Evolutionary conservation across 2,113 vertebrate genomes (phyloP).

Genomic region (Limnothrissa miodon): DNA sequence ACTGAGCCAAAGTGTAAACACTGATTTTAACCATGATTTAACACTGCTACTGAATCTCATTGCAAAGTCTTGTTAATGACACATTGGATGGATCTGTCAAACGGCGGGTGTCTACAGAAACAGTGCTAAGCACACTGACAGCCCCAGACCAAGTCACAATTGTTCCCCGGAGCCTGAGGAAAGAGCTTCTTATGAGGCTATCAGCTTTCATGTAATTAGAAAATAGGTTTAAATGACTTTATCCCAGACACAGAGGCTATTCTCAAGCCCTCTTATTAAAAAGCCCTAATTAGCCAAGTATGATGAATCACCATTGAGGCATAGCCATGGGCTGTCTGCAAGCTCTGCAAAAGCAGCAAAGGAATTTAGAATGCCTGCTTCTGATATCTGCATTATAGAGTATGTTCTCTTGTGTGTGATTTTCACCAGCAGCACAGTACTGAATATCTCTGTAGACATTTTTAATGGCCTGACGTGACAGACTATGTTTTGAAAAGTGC

Average conservation of each 20-base stretch:
- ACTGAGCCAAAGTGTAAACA: neutral
- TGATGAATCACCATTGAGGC: conserved; percentile 40
- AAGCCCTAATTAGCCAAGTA: conserved; percentile 41
- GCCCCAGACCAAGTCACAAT: neutral
- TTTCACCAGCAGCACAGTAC: neutral
- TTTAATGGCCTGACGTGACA: neutral
- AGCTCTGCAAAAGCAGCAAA: conserved; percentile 38
- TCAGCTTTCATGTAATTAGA: neutral
- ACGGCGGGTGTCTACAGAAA: neutral
- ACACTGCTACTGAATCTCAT: neutral
- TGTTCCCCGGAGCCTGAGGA: neutral
- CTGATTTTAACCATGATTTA: neutral
- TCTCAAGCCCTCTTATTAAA: neutral
- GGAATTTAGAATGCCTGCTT: conserved; percentile 1
- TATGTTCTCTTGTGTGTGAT: neutral
- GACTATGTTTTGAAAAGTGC: neutral
- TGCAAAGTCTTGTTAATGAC: neutral
- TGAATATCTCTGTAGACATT: neutral
- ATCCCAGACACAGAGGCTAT: neutral
- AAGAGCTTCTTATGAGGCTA: neutral
- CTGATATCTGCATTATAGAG: neutral
- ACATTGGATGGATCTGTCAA: neutral
- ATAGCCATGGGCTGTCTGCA: conserved; percentile 38
- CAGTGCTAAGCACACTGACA: neutral
- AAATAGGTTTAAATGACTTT: conserved; percentile 10